These are phyloP conservation scores for Drosophila vallismaia DNA, from an alignment of 2,888 invertebrate species.

Conservation along the genomic window DNA sequence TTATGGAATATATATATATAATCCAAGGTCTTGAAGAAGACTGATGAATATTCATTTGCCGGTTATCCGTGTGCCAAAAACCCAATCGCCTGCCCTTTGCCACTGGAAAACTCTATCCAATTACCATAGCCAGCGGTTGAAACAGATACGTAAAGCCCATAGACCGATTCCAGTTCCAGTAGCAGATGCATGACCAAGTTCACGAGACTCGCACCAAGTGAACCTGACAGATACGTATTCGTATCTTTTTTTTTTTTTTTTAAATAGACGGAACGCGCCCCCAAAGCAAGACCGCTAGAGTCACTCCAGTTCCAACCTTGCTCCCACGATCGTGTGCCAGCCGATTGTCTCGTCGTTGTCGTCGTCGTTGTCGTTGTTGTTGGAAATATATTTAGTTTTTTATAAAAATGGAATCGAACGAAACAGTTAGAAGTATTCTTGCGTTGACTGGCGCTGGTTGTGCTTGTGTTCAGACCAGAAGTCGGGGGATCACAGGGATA, in stretches of 20 bases:
- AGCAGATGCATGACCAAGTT: slow-evolving; percentile 33
- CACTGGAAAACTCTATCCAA: slow-evolving; percentile 13
- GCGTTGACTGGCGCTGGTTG: slow-evolving; percentile 71
- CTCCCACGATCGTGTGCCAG: slow-evolving; percentile 23
- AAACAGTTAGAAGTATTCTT: slow-evolving; percentile 79
- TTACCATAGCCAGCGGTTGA: neutral
- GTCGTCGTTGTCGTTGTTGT: slow-evolving; percentile 24
- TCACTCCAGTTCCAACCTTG: slow-evolving; percentile 23
- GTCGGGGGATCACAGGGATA: slow-evolving; percentile 20
- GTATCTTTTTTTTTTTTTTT: slow-evolving; percentile 35
- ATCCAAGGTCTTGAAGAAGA: slow-evolving; percentile 7
- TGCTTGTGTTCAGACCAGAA: slow-evolving; percentile 51
- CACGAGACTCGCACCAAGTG: slow-evolving; percentile 36
- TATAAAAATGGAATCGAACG: slow-evolving; percentile 63
- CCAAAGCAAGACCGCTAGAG: slow-evolving; percentile 31
- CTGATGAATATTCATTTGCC: slow-evolving; percentile 19
- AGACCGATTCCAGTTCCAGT: slow-evolving; percentile 9
- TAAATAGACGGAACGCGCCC: slow-evolving; percentile 49
- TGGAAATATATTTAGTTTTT: slow-evolving; percentile 50
- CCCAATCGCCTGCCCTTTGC: slow-evolving; percentile 10
- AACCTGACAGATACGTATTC: slow-evolving; percentile 18
- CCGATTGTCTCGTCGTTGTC: slow-evolving; percentile 12
- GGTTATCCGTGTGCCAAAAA: slow-evolving; percentile 21
- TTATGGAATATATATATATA: neutral
- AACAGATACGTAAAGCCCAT: slow-evolving; percentile 1